These are phyloP conservation scores for Archips xylosteana DNA, from an alignment of 2,888 invertebrate genomes.

Conservation along the genomic window DNA sequence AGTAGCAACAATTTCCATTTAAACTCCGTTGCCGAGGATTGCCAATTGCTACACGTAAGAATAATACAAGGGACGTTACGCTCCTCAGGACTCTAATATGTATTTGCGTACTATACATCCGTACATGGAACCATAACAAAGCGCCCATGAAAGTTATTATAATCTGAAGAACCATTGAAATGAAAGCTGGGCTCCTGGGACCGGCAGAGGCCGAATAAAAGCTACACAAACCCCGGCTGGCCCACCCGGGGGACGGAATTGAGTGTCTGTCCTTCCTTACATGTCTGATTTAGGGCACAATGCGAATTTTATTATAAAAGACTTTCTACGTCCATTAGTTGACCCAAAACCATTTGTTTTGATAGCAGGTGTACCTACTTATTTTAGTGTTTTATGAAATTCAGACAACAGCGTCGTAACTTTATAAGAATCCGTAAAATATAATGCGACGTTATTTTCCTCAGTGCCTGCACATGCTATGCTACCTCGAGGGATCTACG, in stretches of 20 bases:
- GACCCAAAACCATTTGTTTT: slow-evolving; percentile 42
- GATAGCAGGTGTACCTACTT: slow-evolving; percentile 38
- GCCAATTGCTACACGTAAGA: background rate
- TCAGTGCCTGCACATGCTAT: slow-evolving; percentile 4
- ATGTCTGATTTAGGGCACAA: slow-evolving; percentile 61
- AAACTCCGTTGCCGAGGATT: background rate
- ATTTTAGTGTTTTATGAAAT: slow-evolving; percentile 27
- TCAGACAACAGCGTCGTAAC: slow-evolving; percentile 12
- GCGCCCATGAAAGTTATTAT: slow-evolving; percentile 55
- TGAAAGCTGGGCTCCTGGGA: slow-evolving; percentile 56
- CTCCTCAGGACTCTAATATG: slow-evolving; percentile 16
- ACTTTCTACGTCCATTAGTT: slow-evolving; percentile 53
- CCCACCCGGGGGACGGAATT: slow-evolving; percentile 57
- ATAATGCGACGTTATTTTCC: slow-evolving; percentile 13
- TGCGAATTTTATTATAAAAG: slow-evolving; percentile 56
- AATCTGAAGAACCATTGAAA: slow-evolving; percentile 64
- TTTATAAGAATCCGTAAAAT: slow-evolving; percentile 25
- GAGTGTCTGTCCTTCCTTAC: slow-evolving; percentile 54
- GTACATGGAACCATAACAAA: slow-evolving; percentile 28
- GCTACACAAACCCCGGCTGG: slow-evolving; percentile 57
- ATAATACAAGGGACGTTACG: slow-evolving; percentile 4
- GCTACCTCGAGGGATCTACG: background rate
- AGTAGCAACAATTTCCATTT: background rate
- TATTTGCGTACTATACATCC: slow-evolving; percentile 21
- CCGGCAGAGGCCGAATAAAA: slow-evolving; percentile 54